phyloP scores from a whole-genome alignment of 2,797 vertebrate species.

The Cryptoblepharus egeriae region DNA sequence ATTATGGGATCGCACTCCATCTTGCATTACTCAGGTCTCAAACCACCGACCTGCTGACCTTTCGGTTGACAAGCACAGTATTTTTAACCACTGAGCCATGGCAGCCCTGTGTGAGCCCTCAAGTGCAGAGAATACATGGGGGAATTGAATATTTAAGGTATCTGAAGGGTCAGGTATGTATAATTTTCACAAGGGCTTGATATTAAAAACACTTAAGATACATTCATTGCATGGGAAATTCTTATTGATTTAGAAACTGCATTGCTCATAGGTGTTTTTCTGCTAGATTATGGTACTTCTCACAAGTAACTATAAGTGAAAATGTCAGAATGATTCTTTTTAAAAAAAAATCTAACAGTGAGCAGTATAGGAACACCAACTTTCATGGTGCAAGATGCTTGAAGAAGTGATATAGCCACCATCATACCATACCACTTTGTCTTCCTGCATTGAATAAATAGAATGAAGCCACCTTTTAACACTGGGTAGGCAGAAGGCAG shows the following conservation, averaged over 20 bases:
- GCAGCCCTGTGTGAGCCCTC: no score
- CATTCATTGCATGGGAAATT: conserved; percentile 5
- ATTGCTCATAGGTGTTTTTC: neutral
- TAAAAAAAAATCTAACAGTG: neutral
- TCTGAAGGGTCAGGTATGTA: conserved; percentile 56
- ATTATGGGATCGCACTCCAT: no score
- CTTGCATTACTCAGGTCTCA: no score
- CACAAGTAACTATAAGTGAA: neutral
- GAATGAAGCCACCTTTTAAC: neutral
- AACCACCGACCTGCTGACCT: no score
- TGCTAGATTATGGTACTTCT: conserved; percentile 16
- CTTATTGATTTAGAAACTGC: conserved; percentile 54
- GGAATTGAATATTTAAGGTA: conserved; percentile 61
- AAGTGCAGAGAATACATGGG: conserved; percentile 57
- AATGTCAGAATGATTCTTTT: neutral
- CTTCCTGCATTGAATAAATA: neutral
- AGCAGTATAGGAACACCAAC: neutral
- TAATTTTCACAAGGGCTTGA: conserved; percentile 48
- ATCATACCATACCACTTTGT: neutral
- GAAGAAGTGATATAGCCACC: neutral
- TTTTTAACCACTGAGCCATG: no score
- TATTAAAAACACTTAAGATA: conserved; percentile 2
- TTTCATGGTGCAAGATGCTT: neutral
- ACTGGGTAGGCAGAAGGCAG: neutral
- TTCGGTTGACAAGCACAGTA: no score